A percentile compares a stretch with the other conserved stretches of the same genome.
Evolutionary conservation across 2,113 vertebrate genomes (phyloP).

Genomic region (Pimephales promelas): DNA sequence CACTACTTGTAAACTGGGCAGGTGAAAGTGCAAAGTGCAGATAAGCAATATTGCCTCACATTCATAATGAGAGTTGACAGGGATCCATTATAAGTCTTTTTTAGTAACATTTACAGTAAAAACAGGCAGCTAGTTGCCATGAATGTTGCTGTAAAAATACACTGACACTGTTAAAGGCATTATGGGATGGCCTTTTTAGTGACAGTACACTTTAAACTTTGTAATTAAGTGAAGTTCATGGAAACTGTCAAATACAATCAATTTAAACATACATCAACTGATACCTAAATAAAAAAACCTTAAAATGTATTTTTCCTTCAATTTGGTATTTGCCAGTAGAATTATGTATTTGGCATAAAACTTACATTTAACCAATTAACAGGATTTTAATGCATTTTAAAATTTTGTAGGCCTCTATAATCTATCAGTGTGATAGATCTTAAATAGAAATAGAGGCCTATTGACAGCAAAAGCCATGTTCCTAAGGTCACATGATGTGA

Average conservation of each 20-base stretch:
- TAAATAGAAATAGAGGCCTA: slow-evolving; percentile 10
- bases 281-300: not conserved
- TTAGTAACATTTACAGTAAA: not conserved
- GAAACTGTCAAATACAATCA: too few relatives aligned
- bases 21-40: not conserved
- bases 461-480: slow-evolving; percentile 23
- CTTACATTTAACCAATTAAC: not conserved
- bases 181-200: not conserved
- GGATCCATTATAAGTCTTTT: not conserved
- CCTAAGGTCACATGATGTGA: slow-evolving; percentile 39
- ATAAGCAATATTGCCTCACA: not conserved
- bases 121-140: not conserved
- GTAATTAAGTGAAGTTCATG: not conserved
- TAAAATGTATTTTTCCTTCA: not conserved
- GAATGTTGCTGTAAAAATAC: not conserved
- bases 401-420: not conserved
- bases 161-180: not conserved
- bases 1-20: not conserved
- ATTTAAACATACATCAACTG: not conserved
- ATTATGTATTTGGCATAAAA: not conserved
- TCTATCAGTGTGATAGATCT: not conserved
- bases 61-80: slow-evolving; percentile 6
- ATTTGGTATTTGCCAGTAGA: not conserved
- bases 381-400: not conserved
- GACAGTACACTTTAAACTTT: not conserved